Evolutionary conservation across 2,888 invertebrate genomes (phyloP).

Genomic region (Stenichneumon culpator): DNA sequence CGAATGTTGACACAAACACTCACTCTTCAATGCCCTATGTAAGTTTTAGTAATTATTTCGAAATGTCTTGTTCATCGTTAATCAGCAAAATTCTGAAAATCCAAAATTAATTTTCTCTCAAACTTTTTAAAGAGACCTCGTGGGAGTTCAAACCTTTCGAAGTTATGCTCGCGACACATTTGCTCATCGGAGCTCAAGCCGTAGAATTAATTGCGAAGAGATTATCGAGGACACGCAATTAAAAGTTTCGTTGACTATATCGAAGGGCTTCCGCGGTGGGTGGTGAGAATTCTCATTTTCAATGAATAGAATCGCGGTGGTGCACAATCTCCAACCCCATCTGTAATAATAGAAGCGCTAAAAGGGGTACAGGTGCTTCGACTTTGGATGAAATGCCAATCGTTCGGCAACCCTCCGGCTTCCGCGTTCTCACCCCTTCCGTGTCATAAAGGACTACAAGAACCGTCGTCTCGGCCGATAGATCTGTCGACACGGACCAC

Average conservation of each 20-base stretch:
- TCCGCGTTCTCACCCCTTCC: conserved; percentile 3
- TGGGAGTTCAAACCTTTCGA: not conserved
- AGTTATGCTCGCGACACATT: conserved; percentile 10
- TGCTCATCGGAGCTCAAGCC: not conserved
- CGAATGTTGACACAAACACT: not conserved
- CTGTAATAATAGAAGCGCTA: conserved; percentile 10
- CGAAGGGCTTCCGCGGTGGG: not conserved
- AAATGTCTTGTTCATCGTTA: not conserved
- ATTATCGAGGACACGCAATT: conserved; percentile 4
- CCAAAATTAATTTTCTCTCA: not conserved
- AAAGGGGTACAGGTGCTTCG: conserved; percentile 14
- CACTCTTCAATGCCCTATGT: too few species aligned
- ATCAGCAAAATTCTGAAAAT: not conserved
- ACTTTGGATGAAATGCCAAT: conserved; percentile 3
- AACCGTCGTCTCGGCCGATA: not conserved
- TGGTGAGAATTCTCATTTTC: conserved; percentile 9
- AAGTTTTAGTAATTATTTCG: not conserved
- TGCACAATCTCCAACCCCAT: not conserved
- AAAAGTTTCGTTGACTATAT: conserved; percentile 6
- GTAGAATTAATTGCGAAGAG: not conserved
- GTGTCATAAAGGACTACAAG: conserved; percentile 3
- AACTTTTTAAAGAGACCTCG: not conserved
- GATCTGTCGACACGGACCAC: not conserved
- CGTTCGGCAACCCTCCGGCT: conserved; percentile 7
- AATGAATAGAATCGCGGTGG: not conserved